These are phyloP conservation scores for Rhombomys opimus DNA, from an alignment of 2,113 vertebrate species.

Conservation along the genomic window DNA sequence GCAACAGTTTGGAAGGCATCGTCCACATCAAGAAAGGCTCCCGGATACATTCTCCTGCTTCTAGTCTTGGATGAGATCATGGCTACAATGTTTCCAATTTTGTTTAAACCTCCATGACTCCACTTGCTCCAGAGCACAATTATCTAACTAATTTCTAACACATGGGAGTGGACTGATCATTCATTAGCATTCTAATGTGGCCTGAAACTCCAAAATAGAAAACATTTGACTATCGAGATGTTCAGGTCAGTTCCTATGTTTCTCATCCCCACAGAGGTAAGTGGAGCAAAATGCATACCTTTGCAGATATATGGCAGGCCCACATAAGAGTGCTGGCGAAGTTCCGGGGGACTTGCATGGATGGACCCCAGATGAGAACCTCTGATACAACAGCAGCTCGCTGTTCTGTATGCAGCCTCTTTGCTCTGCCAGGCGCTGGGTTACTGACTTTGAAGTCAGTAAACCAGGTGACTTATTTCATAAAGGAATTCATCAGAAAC, in stretches of 20 bases:
- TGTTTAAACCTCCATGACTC: not conserved
- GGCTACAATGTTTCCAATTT: not conserved
- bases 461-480: constrained; percentile 28
- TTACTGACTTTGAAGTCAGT: constrained; percentile 28
- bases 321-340: not conserved
- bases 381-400: not conserved
- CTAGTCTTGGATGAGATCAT: not conserved
- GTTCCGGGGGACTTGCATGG: not conserved
- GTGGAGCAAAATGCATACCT: not conserved
- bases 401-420: not conserved
- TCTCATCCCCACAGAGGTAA: not conserved
- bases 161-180: not conserved
- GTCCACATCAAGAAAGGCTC: not conserved
- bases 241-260: not conserved
- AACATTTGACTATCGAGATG: not conserved
- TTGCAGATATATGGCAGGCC: not conserved
- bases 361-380: not conserved
- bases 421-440: not conserved
- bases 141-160: constrained; percentile 16
- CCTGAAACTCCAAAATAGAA: constrained; percentile 34
- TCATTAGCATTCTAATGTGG: not conserved
- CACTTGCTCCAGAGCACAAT: not conserved
- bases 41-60: not conserved
- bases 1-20: not conserved
- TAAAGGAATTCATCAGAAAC: constrained; percentile 56